phyloP scores from a whole-genome alignment of 2,888 invertebrate species.

The Halictus ligatus region DNA sequence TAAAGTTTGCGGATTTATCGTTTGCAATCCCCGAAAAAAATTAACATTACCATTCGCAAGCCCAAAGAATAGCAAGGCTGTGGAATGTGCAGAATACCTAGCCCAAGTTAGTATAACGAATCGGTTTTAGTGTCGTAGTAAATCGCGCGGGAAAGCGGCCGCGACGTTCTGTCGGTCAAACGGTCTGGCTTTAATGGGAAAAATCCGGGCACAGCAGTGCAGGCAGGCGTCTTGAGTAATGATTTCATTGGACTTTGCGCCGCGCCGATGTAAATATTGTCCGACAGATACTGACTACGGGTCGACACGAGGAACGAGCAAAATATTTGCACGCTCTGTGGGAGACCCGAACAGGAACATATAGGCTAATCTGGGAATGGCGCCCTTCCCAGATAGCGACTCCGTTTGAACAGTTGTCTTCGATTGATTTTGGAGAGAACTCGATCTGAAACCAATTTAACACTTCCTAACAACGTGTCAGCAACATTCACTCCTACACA shows the following conservation, averaged over 20 bases:
- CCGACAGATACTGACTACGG: conserved; percentile 47
- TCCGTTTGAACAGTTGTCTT: not conserved
- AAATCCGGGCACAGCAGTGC: conserved; percentile 58
- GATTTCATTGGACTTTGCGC: conserved; percentile 63
- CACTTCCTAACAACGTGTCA: not conserved
- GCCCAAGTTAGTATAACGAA: not conserved
- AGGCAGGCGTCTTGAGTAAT: conserved; percentile 55
- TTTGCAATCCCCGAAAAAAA: too few species aligned
- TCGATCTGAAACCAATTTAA: not conserved
- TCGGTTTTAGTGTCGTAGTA: not conserved
- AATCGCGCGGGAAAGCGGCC: conserved; percentile 4
- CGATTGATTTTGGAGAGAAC: not conserved
- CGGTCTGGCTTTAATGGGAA: conserved; percentile 18
- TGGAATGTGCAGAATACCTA: not conserved
- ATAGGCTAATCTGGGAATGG: conserved; percentile 27
- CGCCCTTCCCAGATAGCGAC: not conserved
- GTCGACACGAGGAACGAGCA: conserved; percentile 33
- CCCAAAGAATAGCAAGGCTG: not conserved
- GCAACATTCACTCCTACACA: not conserved
- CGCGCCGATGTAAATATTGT: conserved; percentile 59
- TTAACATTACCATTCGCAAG: too few species aligned
- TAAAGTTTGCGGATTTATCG: too few species aligned
- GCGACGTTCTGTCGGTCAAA: not conserved
- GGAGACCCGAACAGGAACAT: conserved; percentile 42
- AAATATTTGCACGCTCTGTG: conserved; percentile 56